These are phyloP conservation scores for Drosophila arizonae DNA, from an alignment of 1,140 invertebrate species.

Conservation along the genomic window DNA sequence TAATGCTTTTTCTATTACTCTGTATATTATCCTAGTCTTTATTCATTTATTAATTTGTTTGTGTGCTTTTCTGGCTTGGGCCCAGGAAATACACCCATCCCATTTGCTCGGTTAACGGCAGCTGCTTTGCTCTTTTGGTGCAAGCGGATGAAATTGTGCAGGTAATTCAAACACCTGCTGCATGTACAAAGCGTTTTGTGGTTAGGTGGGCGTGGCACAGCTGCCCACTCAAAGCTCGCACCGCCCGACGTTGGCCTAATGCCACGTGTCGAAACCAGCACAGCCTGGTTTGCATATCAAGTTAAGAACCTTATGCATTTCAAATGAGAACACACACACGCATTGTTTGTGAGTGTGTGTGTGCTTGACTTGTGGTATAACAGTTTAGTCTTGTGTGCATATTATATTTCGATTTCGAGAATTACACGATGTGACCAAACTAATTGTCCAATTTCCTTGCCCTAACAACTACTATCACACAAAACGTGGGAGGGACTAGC, in stretches of 20 bases:
- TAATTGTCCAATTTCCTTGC: slow-evolving; percentile 36
- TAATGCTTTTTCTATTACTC: background rate
- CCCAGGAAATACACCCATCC: slow-evolving; percentile 24
- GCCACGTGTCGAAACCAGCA: slow-evolving; percentile 22
- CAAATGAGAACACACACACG: slow-evolving; percentile 16
- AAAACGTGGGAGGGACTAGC: slow-evolving; percentile 3
- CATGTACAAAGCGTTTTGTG: slow-evolving; percentile 18
- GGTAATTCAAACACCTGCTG: slow-evolving; percentile 49
- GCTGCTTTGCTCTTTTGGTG: background rate
- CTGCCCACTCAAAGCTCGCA: background rate
- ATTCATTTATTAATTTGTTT: background rate
- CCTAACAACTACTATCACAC: slow-evolving; percentile 16
- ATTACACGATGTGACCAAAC: slow-evolving; percentile 26
- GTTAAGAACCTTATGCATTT: slow-evolving; percentile 35
- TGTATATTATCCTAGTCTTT: background rate
- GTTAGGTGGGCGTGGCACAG: slow-evolving; percentile 15
- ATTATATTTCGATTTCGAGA: slow-evolving; percentile 42
- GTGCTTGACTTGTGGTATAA: slow-evolving; percentile 30
- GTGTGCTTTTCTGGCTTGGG: slow-evolving; percentile 25
- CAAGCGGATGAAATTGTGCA: slow-evolving; percentile 30
- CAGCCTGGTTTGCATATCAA: slow-evolving; percentile 33
- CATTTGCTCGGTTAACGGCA: background rate
- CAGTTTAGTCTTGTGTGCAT: slow-evolving; percentile 36
- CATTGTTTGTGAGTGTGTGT: background rate
- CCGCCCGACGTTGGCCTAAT: background rate